These are phyloP conservation scores for Dinocampus coccinellae DNA, from an alignment of 2,888 invertebrate species.

Conservation along the genomic window DNA sequence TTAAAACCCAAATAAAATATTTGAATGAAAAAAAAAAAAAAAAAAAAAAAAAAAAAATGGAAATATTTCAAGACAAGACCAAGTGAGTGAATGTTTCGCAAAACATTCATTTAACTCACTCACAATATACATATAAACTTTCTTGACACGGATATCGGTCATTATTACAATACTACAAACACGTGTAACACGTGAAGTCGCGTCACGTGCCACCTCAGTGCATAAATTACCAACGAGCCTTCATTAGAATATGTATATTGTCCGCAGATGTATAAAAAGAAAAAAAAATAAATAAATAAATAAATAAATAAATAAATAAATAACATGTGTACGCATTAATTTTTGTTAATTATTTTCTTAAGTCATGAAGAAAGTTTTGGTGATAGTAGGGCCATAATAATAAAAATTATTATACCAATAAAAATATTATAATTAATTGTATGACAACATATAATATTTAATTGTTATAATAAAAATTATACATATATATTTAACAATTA, in stretches of 20 bases:
- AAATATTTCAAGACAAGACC: too few species aligned
- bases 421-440: not conserved
- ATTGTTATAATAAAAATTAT: not conserved
- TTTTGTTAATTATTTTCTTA: not conserved
- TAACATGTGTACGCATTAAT: not conserved
- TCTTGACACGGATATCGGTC: constrained; percentile 32
- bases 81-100: constrained; percentile 25
- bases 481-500: not conserved
- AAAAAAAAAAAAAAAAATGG: too few species aligned
- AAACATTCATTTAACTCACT: constrained; percentile 11
- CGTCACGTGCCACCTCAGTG: constrained; percentile 10
- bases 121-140: constrained; percentile 12
- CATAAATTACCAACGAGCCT: not conserved
- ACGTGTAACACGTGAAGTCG: constrained; percentile 26
- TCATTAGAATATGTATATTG: not conserved
- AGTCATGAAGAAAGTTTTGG: not conserved
- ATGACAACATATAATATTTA: not conserved
- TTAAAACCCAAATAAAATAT: too few species aligned
- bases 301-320: not conserved
- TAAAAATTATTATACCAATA: not conserved
- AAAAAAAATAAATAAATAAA: too few species aligned
- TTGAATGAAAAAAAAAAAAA: too few species aligned
- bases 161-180: constrained; percentile 24
- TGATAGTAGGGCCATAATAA: not conserved
- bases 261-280: too few species aligned